These are phyloP conservation scores for Onthophagus sagittarius DNA, from an alignment of 2,888 invertebrate genomes.

Conservation along the genomic window DNA sequence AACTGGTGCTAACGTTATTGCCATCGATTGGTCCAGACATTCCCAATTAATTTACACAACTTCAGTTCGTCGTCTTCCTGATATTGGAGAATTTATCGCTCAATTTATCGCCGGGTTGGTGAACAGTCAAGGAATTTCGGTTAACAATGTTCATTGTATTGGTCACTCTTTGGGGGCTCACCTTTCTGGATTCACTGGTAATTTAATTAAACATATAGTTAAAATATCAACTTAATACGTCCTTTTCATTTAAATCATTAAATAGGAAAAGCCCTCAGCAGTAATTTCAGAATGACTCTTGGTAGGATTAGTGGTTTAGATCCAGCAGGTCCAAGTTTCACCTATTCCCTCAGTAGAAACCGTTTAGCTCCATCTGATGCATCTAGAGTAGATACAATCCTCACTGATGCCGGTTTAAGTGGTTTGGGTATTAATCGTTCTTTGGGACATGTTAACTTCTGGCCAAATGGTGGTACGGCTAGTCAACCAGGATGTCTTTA, in stretches of 20 bases:
- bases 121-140: constrained; percentile 11
- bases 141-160: constrained; percentile 35
- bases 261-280: constrained; percentile 10
- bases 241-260: not conserved
- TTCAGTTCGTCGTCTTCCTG: constrained; percentile 9
- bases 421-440: constrained; percentile 15
- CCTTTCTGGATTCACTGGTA: constrained; percentile 21
- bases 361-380: constrained; percentile 15
- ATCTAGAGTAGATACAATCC: constrained; percentile 15
- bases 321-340: constrained; percentile 18
- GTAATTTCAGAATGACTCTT: not conserved
- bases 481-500: constrained; percentile 17
- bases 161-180: constrained; percentile 39
- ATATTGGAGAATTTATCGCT: constrained; percentile 13
- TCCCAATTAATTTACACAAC: constrained; percentile 16
- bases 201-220: not conserved
- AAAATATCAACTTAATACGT: not conserved
- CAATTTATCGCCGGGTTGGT: constrained; percentile 13
- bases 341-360: constrained; percentile 1
- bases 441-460: constrained; percentile 19
- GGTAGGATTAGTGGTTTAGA: constrained; percentile 18
- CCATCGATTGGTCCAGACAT: constrained; percentile 16
- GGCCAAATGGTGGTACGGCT: constrained; percentile 18
- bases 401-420: constrained; percentile 12
- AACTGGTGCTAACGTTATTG: constrained; percentile 17